Evolutionary conservation across 2,797 vertebrate genomes (phyloP), one percentile per base, ranked within the genome.

Genomic region (Morus bassanus): DNA sequence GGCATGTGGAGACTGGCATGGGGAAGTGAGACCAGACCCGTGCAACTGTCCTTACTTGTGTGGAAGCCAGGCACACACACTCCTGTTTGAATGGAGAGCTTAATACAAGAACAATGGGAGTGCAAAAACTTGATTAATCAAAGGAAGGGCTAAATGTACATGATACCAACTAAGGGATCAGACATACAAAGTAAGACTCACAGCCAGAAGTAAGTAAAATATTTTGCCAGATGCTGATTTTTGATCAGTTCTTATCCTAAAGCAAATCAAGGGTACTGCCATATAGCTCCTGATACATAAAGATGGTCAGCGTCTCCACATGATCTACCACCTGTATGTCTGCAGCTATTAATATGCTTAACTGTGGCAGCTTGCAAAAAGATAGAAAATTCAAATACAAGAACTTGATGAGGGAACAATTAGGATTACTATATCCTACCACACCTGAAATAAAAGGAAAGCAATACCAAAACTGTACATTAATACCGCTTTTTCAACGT

Each of bases 401-500:
- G 5, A 83, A 59, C 15, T 76, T 15, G n/a, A 39, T 57, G 25
- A 79, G 2, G 17, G 22, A 73, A 37, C 21, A 25, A 17, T 59
- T 57, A 82, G 8, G 22, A 67, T 23, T 70, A 45, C 51, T 70
- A 25, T 6, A 78, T 46, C 61, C 9, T 27, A 65, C 18, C 14
- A 72, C 21, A 79, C 6, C 46, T 43, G 75, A 93, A 76, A 73
- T 21, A 43, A 43, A 83, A 82, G 4, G 24, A 85, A 81, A 81
- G 39, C 35, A 78, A 12, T 7, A 87, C 4, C 41, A 81, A 63
- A 84, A 35, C 7, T 24, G 4, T 16, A 50, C 0, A 0, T 41
- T 77, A 77, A 45, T 37, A 51, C 9, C 64, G 45, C 17, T 45
- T 86, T 85, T 63, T 85, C n/a, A 78, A 19, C 1, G 2, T 56